Conservation (phyloP, 1,140 invertebrate genomes). For the Pissodes strobi region DNA sequence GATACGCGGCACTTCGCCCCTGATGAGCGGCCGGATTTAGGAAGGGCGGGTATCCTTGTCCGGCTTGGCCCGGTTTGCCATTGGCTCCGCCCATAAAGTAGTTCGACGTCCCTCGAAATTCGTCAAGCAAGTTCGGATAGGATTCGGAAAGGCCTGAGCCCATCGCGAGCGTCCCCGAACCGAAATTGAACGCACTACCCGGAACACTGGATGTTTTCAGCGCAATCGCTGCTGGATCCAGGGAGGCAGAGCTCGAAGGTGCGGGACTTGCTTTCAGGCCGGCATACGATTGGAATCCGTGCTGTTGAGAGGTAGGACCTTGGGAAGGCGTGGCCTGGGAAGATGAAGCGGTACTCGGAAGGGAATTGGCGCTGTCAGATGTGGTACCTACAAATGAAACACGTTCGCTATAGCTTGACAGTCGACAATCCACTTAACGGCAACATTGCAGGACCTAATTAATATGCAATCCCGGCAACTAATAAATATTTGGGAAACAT, state of each 20-base stretch:
- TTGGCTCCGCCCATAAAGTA: constrained; percentile 62
- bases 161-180: constrained; percentile 58
- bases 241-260: constrained; percentile 46
- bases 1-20: constrained; percentile 59
- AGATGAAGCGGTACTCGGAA: constrained; percentile 18
- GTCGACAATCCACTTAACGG: too few species aligned
- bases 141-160: constrained; percentile 61
- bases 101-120: constrained; percentile 61
- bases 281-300: constrained; percentile 62
- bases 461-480: too few species aligned
- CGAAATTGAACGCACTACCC: constrained; percentile 72
- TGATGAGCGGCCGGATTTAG: constrained; percentile 34
- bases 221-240: constrained; percentile 61
- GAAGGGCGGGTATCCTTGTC: constrained; percentile 16
- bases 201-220: constrained; percentile 67
- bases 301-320: constrained; percentile 34
- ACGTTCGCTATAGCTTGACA: too few species aligned
- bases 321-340: constrained; percentile 25
- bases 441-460: too few species aligned
- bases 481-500: too few species aligned
- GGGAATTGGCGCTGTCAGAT: too few species aligned
- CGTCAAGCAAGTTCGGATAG: constrained; percentile 64
- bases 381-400: too few species aligned
- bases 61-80: constrained; percentile 42
- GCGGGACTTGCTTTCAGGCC: constrained; percentile 54